These are phyloP conservation scores for Lepus oiostolus DNA, from an alignment of 2,797 vertebrate genomes.

Conservation along the genomic window DNA sequence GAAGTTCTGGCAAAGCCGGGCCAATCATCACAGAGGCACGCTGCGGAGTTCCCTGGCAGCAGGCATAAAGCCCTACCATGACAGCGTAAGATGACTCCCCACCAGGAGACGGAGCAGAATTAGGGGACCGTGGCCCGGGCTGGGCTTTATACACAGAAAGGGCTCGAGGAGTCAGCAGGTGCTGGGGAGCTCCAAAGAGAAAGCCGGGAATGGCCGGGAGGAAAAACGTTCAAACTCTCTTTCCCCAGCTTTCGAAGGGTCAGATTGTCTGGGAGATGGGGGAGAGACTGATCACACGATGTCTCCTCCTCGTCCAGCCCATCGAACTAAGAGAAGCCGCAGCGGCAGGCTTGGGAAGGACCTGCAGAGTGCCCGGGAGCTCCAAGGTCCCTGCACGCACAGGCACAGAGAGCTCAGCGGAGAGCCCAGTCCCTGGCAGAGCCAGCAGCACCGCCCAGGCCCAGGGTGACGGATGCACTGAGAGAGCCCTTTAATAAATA, in stretches of 20 bases:
- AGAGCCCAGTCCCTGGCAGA: neutral
- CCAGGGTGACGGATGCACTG: neutral
- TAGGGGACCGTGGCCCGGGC: neutral
- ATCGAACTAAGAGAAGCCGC: neutral
- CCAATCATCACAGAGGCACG: neutral
- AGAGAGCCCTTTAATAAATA: neutral
- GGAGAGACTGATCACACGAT: neutral
- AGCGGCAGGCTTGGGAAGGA: neutral
- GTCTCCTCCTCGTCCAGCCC: neutral
- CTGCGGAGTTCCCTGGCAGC: slow-evolving; percentile 7
- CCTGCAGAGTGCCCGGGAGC: neutral
- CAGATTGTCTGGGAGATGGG: neutral
- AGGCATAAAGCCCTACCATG: neutral
- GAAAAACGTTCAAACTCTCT: neutral
- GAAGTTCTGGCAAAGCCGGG: neutral
- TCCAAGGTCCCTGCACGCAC: neutral
- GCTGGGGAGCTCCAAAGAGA: neutral
- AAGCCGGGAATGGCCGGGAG: neutral
- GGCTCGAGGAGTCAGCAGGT: neutral
- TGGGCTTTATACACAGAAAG: neutral
- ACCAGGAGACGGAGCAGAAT: slow-evolving; percentile 17
- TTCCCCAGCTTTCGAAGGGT: neutral
- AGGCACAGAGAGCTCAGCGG: neutral
- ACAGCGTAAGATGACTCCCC: neutral
- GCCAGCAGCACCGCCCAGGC: neutral